A percentile compares a stretch with the other conserved stretches of the same genome.
These are phyloP conservation scores for Eulemur coronatus DNA, from an alignment of 2,797 vertebrate species.

Conservation along the genomic window DNA sequence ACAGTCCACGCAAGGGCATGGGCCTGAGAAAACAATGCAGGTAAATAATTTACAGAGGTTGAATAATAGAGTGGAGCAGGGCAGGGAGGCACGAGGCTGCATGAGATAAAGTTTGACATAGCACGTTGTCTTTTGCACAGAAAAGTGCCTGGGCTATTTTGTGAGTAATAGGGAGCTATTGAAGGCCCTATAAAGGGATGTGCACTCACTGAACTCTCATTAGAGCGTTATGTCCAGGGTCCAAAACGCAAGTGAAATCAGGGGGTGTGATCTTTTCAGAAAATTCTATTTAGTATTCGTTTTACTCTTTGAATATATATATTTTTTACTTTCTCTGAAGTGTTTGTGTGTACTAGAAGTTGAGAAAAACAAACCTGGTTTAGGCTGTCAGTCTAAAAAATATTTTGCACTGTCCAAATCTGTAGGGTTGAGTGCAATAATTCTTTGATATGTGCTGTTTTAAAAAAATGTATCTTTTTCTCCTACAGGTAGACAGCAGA, in stretches of 20 bases:
- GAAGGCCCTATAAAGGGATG: background rate
- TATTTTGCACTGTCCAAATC: background rate
- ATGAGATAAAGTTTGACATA: background rate
- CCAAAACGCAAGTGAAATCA: background rate
- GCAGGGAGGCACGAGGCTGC: accelerated
- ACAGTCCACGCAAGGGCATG: background rate
- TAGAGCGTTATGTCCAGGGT: background rate
- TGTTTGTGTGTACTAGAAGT: background rate
- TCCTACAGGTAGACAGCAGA: background rate
- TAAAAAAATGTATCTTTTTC: background rate
- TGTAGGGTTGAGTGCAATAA: background rate
- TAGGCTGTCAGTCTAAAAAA: background rate
- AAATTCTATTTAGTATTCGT: background rate
- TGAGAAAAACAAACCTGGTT: background rate
- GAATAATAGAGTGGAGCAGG: background rate
- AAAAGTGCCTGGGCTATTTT: background rate
- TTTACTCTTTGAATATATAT: background rate
- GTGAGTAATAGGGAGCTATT: background rate
- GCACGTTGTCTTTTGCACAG: background rate
- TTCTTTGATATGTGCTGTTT: background rate
- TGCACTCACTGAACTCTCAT: background rate
- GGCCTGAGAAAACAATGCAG: background rate
- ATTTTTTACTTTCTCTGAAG: background rate
- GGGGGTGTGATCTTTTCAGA: background rate
- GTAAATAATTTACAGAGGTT: background rate